Evolutionary conservation across 2,888 invertebrate species (phyloP), one percentile per base, ranked within the genome.

Genomic region (Drosophila pseudotalamancana): DNA sequence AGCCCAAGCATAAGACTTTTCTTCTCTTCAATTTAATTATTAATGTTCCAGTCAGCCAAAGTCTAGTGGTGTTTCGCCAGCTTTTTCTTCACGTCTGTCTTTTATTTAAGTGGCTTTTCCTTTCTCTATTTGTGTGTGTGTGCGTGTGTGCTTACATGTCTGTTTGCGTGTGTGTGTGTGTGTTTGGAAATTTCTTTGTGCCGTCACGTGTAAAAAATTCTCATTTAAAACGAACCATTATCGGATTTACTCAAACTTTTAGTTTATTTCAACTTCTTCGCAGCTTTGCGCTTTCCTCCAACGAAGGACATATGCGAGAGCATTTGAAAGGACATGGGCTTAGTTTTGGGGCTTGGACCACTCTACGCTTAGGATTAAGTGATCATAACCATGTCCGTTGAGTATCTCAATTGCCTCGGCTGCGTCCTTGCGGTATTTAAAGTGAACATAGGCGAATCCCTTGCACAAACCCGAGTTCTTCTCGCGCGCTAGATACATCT

Each of bases 391-490:
- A 90, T 97, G 96, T 0, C 98, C 98, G 89, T 98, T 95, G 19
- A 99, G 94, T 49, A 94, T 93, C 63, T 94, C 93, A 88, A 99
- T 98, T 57, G 99, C 99, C 80, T 96, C 94, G 3, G 97, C 96
- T 39, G 99, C 99, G 92, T 98, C 97, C 83, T 95, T 95, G 82
- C 96, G 94, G 77, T 95, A 95, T 91, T 97, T 97, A 92, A 98
- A 99, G 89, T 99, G 99, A 62, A 99, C 97, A 91, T 99, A 99
- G 6, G 99, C 99, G 92, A 99, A 99, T 66, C 99, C 99, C 94
- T 98, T 97, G 92, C 97, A 97, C 6, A 94, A 92, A 2, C 96
- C 96, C 57, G 96, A 96, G 71, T 93, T 94, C 92, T 97, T 96
- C 87, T 99, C 99, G 90, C 98, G 98, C 2, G 99, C 99, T 84